Conservation (phyloP, 2,888 invertebrate genomes). For the Melanophora roralis region DNA sequence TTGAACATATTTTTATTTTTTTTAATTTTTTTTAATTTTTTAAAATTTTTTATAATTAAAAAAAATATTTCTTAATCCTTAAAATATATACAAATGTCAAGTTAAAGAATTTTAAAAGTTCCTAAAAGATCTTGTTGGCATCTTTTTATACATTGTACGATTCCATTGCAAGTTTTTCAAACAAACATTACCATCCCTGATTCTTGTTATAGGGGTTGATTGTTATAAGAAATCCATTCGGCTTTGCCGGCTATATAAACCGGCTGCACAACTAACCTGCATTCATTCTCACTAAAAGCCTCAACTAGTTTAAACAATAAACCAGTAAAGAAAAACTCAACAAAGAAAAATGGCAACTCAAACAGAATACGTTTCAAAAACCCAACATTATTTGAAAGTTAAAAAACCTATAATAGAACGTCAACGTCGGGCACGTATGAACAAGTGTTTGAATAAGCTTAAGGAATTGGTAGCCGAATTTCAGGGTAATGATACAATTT, state of each 20-base stretch:
- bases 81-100: too few relatives aligned
- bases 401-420: conserved; percentile 95
- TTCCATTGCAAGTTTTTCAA: too few relatives aligned
- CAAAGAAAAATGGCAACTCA: conserved; percentile 59
- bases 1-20: too few relatives aligned
- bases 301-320: conserved; percentile 41
- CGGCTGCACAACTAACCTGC: conserved; percentile 27
- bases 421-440: conserved; percentile 91
- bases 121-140: too few relatives aligned
- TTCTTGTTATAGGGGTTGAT: conserved; percentile 59
- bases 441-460: conserved; percentile 91
- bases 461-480: conserved; percentile 88
- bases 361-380: conserved; percentile 81
- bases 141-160: too few relatives aligned
- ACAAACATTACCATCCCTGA: too few relatives aligned
- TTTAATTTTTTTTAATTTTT: too few relatives aligned
- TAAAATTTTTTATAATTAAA: too few relatives aligned
- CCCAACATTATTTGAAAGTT: conserved; percentile 94
- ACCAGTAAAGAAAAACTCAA: not conserved
- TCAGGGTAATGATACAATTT: conserved; percentile 91
- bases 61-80: too few relatives aligned
- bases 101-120: too few relatives aligned
- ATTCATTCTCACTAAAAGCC: conserved; percentile 57
- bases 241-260: conserved; percentile 58
- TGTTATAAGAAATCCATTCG: conserved; percentile 47